Evolutionary conservation across 2,797 vertebrate species (phyloP).

Genomic region (Triplophysa bombifrons): DNA sequence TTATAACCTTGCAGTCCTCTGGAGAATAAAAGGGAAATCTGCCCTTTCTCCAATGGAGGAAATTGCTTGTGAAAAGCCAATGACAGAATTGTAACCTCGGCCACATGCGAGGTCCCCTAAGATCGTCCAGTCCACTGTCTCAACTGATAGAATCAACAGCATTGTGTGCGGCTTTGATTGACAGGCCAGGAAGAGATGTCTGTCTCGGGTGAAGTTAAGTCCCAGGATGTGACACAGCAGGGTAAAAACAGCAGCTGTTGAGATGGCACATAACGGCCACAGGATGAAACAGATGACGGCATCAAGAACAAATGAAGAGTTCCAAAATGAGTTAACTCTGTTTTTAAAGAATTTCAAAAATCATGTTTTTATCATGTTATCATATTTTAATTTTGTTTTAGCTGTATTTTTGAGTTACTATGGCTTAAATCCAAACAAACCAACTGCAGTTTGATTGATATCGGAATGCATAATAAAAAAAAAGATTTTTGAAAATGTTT

Average conservation of each 20-base stretch:
- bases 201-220: slow-evolving; percentile 16
- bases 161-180: slow-evolving; percentile 56
- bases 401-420: too few species aligned
- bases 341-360: too few species aligned
- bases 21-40: slow-evolving; percentile 60
- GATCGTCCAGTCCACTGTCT: slow-evolving; percentile 46
- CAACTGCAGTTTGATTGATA: too few species aligned
- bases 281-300: slow-evolving; percentile 7
- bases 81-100: slow-evolving; percentile 59
- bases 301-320: background rate
- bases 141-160: slow-evolving; percentile 57
- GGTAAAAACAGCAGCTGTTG: slow-evolving; percentile 38
- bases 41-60: slow-evolving; percentile 59
- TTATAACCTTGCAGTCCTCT: slow-evolving; percentile 56
- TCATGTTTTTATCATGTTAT: too few species aligned
- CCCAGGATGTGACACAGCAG: slow-evolving; percentile 25
- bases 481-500: too few species aligned
- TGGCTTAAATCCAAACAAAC: too few species aligned
- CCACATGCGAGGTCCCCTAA: slow-evolving; percentile 52
- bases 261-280: background rate
- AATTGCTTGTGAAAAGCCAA: slow-evolving; percentile 62
- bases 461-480: too few species aligned
- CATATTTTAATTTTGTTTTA: too few species aligned
- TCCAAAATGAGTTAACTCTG: too few species aligned
- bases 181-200: slow-evolving; percentile 46